Base-by-base conservation (phyloP, 2,888 invertebrate species). In the Muschampia plurimacula region DNA sequence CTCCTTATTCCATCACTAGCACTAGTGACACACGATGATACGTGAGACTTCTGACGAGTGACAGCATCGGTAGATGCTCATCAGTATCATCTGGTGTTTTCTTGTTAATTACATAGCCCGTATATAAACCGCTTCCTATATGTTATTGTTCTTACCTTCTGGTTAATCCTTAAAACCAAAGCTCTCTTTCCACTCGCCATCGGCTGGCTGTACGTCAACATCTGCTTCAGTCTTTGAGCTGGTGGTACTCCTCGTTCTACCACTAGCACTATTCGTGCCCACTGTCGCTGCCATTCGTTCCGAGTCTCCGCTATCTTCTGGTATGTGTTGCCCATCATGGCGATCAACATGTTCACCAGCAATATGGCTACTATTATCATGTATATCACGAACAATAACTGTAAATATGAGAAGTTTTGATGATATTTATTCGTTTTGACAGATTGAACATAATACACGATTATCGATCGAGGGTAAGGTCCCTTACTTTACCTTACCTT, bases 271-370 rank as follows among this genome's bases (percentile, higher is more conserved):
- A 99, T 99, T 78, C 99, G 95, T 0, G 99, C 99, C 99, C 99
- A 99, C 96, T 99, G 95, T 84, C 99, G 94, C 89, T 99, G 99
- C 99, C 99, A 99, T 89, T 99, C 99, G 87, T 99, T 99, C 79
- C 98, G 96, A 0, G 99, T 99, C 91, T 99, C 98, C 0, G 98
- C 98, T 80, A 99, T 99, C 93, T 99, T 98, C 89, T 99, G 98
- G 87, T 99, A 99, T 3, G 99, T 99, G 89, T 99, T 99, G 0
- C 99, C 99, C 99, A 99, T 99, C 99, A 99, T 99, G 77, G 99
- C 99, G 84, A 99, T 99, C 90, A 99, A 95, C 98, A 99, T 98
- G 95, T 99, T 99, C 67, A 99, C 98, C 73, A 99, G 95, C 46
- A 99, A 94, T 74, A 99, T 97, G 0, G 98, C 98, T 28, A 99